phyloP scores from a whole-genome alignment of 2,113 vertebrate species.

The Crocuta crocuta region DNA sequence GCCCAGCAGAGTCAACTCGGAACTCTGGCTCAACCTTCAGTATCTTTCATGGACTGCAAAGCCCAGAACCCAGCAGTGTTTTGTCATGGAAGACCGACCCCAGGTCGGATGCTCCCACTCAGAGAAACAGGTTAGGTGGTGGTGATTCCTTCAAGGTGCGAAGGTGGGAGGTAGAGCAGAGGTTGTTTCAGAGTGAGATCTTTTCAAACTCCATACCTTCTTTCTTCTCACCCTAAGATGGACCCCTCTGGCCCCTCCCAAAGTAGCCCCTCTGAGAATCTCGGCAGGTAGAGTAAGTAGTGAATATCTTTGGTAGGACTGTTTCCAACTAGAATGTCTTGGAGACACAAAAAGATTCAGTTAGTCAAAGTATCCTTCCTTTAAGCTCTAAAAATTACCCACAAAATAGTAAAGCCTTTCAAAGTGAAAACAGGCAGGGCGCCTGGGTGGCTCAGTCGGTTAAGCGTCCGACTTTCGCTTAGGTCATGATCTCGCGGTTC shows the following conservation, averaged over 20 bases:
- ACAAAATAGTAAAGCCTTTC: not conserved
- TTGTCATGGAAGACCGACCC: not conserved
- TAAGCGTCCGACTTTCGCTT: too few species aligned
- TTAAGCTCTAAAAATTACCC: not conserved
- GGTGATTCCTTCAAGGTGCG: not conserved
- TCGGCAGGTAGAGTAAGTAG: not conserved
- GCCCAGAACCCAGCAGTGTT: not conserved
- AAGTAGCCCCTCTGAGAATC: not conserved
- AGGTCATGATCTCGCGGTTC: too few species aligned
- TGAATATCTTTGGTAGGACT: not conserved
- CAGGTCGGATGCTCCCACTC: not conserved
- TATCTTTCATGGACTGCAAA: accelerated
- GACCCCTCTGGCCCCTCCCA: accelerated
- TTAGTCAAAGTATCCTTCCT: not conserved
- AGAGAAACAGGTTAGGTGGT: not conserved
- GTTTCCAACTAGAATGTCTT: not conserved
- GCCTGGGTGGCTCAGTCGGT: too few species aligned
- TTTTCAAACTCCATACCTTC: not conserved
- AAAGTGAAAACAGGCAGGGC: not conserved
- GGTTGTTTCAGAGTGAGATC: not conserved
- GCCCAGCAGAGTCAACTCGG: not conserved
- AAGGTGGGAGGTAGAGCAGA: not conserved
- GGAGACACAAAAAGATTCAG: not conserved
- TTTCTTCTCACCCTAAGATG: not conserved
- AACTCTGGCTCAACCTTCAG: not conserved